Conservation (phyloP, 64 coral and sea anemone species). For the Actinia equina region DNA sequence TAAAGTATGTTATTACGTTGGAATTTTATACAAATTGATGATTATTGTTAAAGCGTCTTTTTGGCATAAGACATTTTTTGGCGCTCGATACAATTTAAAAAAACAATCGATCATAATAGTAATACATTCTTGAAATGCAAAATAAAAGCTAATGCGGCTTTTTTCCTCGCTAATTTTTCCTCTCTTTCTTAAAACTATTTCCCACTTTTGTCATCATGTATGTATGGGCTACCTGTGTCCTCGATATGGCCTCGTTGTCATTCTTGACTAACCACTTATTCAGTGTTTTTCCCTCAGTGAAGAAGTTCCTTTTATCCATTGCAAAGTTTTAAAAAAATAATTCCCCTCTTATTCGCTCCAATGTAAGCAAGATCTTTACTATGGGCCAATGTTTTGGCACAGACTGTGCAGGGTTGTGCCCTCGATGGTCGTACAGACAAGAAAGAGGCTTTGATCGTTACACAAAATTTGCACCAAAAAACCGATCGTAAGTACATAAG, state of each 20-base stretch:
- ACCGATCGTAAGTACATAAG: conserved; percentile 50
- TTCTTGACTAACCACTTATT: not conserved
- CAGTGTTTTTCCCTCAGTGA: not conserved
- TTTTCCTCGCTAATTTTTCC: not conserved
- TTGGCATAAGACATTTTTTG: too few species aligned
- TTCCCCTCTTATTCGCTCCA: not conserved
- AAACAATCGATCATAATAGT: too few species aligned
- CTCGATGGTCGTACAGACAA: conserved; percentile 77
- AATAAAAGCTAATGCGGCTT: too few species aligned
- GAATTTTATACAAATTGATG: too few species aligned
- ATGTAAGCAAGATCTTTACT: conserved; percentile 9
- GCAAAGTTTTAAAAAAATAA: not conserved
- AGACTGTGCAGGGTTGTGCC: conserved; percentile 79
- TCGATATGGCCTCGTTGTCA: conserved; percentile 14
- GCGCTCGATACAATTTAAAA: too few species aligned
- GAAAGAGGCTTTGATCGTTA: conserved; percentile 95
- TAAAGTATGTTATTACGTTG: not conserved
- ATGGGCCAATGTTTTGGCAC: conserved; percentile 99
- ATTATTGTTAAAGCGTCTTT: too few species aligned
- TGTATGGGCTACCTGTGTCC: not conserved
- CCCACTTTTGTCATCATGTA: not conserved
- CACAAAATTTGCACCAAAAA: conserved; percentile 89
- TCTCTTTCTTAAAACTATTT: not conserved
- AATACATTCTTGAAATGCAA: too few species aligned
- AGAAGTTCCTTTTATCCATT: not conserved